These are phyloP conservation scores for Gambusia holbrooki DNA, from an alignment of 2,113 vertebrate genomes.

Conservation along the genomic window DNA sequence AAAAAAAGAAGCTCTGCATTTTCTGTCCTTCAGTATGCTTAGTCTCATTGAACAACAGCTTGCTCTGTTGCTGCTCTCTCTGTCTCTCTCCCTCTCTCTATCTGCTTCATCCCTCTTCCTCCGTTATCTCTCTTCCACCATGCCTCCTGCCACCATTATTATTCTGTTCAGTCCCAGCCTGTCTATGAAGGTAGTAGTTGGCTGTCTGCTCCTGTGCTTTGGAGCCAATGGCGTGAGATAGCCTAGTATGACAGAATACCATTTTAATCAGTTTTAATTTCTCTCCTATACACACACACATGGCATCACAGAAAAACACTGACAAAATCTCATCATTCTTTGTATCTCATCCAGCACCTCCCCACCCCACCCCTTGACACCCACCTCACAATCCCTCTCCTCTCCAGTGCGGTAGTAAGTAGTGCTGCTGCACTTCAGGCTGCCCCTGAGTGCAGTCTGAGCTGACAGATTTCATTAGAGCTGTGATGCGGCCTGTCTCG, in stretches of 20 bases:
- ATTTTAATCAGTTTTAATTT: slow-evolving; percentile 67
- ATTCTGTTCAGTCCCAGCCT: slow-evolving; percentile 69
- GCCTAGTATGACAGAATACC: slow-evolving; percentile 39
- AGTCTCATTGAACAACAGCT: background rate
- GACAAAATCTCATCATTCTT: slow-evolving; percentile 27
- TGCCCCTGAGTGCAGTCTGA: slow-evolving; percentile 52
- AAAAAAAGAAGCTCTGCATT: background rate
- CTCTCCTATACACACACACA: slow-evolving; percentile 42
- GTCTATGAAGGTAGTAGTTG: slow-evolving; percentile 60
- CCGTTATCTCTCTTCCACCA: slow-evolving; percentile 23
- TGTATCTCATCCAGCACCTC: background rate
- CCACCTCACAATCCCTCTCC: background rate
- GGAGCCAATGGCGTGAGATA: slow-evolving; percentile 56
- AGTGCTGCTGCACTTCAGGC: slow-evolving; percentile 38
- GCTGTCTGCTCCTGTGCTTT: slow-evolving; percentile 62
- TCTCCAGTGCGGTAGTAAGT: slow-evolving; percentile 30
- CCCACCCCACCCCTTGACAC: background rate
- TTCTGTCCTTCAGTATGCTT: background rate
- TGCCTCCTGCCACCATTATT: slow-evolving; percentile 68
- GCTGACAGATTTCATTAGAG: slow-evolving; percentile 68
- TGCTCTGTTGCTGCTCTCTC: background rate
- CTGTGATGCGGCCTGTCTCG: slow-evolving; percentile 55
- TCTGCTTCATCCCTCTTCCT: slow-evolving; percentile 18
- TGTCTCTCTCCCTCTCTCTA: slow-evolving; percentile 6
- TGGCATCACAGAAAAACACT: slow-evolving; percentile 11